Evolutionary conservation across 2,888 invertebrate species (phyloP), one percentile per base, ranked within the genome.

Genomic region (Drosophila neonasuta): DNA sequence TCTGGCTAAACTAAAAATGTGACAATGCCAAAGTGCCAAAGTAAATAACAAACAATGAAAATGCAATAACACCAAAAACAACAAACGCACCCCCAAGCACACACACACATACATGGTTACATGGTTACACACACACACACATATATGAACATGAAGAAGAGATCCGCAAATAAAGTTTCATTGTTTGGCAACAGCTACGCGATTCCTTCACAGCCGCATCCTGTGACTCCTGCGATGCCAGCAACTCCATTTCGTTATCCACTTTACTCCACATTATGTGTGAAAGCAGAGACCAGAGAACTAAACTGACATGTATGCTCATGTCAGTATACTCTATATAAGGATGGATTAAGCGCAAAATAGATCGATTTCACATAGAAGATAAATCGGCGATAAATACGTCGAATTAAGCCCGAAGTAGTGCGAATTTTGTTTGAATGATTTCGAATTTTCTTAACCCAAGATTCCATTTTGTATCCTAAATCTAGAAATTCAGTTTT

Each of bases 21-120:
- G 74, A 83, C 83, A 82, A 80, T 63, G 68, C 85, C 80, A 81
- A 83, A 84, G 79, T 86, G 84, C 71, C 84, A 81, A 86, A 81
- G 80, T 83, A 81, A 86, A 81, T 80, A 84, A 86, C 81, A 81
- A 86, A 81, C 81, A 81, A 86, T 80, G 84, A 84, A 81, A 84
- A 78, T 67, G 81, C 80, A 86, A 78, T 78, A 86, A 71, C 68
- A 86, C 77, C 68, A 82, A 67, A 39, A 74, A 48, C 57, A 61
- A 48, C 34, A 42, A 17, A 44, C 24, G 10, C 46, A 32, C 42
- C 10, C 32, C 32, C 7, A 32, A 8, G 32, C 34, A 34, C 34
- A 34, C 34, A 15, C 45, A 32, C 15, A 13, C 41, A 24, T 24
- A 24, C 44, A 55, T 17, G 17, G 2, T 11, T 34, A 34, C 34